Conservation (phyloP, 2,113 vertebrate species). For the Rostratula benghalensis region DNA sequence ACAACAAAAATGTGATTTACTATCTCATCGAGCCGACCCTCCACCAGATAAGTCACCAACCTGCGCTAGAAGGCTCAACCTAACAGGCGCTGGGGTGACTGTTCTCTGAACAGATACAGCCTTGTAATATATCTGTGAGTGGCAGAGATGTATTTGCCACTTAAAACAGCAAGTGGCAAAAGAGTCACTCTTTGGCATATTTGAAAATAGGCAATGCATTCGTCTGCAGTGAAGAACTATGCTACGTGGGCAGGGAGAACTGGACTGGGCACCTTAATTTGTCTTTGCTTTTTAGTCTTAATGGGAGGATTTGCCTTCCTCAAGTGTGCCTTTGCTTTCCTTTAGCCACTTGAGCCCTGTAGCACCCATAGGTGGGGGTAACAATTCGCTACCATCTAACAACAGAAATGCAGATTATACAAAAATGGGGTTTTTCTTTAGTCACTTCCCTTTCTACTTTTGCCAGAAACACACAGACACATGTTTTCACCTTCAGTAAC, state of each 20-base stretch:
- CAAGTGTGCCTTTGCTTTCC: neutral
- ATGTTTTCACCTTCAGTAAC: neutral
- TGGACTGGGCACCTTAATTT: neutral
- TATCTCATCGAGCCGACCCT: slow-evolving; percentile 10
- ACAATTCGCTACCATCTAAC: neutral
- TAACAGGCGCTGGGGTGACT: neutral
- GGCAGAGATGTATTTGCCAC: neutral
- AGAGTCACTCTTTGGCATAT: neutral
- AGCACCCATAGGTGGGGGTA: neutral
- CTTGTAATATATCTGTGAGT: neutral
- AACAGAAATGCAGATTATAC: neutral
- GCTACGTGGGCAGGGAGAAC: neutral
- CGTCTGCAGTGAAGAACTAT: neutral
- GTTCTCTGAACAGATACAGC: neutral
- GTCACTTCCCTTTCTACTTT: neutral
- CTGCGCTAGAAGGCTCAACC: neutral
- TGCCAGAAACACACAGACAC: neutral
- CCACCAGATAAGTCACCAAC: slow-evolving; percentile 16
- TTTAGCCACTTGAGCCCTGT: neutral
- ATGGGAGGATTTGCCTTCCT: neutral
- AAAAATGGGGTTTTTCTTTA: neutral
- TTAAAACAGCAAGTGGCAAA: neutral
- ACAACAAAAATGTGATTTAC: slow-evolving; percentile 69
- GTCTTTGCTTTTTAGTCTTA: neutral
- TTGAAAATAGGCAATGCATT: neutral